Conservation (phyloP, 2,888 invertebrate genomes). For the Chloroclysta siterata region DNA sequence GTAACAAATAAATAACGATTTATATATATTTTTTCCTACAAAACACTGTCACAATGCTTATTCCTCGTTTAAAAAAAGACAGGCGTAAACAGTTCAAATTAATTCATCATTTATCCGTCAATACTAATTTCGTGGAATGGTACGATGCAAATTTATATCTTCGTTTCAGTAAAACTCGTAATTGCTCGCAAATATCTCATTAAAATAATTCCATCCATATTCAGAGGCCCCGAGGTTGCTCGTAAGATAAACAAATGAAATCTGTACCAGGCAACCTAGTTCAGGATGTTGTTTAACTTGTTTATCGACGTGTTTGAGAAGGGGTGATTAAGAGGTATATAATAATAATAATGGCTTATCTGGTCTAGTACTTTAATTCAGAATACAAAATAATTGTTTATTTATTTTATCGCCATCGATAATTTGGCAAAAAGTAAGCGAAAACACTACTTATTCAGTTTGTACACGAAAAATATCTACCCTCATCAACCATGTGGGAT, state of each 20-base stretch:
- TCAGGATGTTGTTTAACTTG: conserved; percentile 33
- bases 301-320: conserved; percentile 32
- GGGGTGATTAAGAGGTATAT: not conserved
- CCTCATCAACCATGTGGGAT: conserved; percentile 1
- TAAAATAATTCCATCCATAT: conserved; percentile 39
- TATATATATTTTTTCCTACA: no score
- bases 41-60: no score
- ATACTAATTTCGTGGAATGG: conserved; percentile 8
- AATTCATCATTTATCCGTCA: conserved; percentile 1
- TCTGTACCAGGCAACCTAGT: conserved; percentile 26
- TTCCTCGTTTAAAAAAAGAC: not conserved
- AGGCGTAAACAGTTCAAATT: not conserved
- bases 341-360: conserved; percentile 10
- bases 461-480: conserved; percentile 1
- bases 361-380: not conserved
- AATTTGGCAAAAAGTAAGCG: not conserved
- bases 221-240: conserved; percentile 30
- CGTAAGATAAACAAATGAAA: conserved; percentile 38
- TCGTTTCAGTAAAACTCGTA: conserved; percentile 37
- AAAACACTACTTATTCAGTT: not conserved
- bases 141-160: conserved; percentile 28
- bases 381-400: not conserved
- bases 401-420: not conserved
- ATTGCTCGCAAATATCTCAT: conserved; percentile 36
- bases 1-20: no score